Evolutionary conservation across 2,797 vertebrate species (phyloP).

Genomic region (Erpetoichthys calabaricus): DNA sequence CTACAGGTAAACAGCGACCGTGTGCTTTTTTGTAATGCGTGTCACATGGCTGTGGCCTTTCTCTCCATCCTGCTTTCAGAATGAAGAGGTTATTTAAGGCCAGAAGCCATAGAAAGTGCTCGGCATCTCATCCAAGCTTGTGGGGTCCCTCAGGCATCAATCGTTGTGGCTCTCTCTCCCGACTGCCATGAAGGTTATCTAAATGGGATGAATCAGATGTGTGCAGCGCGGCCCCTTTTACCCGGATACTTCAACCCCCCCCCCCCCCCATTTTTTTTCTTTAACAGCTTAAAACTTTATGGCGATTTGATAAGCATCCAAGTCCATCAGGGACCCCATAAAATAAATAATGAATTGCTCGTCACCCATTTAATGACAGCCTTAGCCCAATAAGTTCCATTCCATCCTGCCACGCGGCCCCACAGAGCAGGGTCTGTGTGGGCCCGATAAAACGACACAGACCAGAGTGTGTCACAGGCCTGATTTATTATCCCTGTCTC

Average conservation of each 20-base stretch:
- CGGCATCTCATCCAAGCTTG: no score
- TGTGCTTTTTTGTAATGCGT: no score
- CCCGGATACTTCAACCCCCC: neutral
- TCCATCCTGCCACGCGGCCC: neutral
- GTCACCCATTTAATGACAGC: neutral
- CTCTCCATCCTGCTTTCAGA: no score
- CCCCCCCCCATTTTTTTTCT: neutral
- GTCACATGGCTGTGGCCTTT: no score
- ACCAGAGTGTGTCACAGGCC: neutral
- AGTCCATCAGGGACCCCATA: neutral
- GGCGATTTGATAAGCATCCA: neutral
- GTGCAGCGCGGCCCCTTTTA: neutral
- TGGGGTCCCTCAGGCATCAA: neutral
- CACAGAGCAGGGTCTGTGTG: neutral
- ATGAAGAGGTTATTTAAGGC: no score
- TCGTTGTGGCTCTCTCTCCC: neutral
- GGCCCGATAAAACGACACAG: neutral
- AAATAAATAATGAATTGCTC: neutral
- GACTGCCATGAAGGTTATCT: neutral
- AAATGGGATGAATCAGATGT: neutral
- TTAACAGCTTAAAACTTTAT: neutral
- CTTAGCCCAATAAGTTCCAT: neutral
- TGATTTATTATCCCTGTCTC: slow-evolving; percentile 1
- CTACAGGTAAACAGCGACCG: no score
- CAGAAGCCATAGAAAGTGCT: no score